A percentile compares a stretch with the other conserved stretches of the same genome.
Evolutionary conservation across 2,113 vertebrate genomes (phyloP).

Genomic region (Lamprotornis superbus): DNA sequence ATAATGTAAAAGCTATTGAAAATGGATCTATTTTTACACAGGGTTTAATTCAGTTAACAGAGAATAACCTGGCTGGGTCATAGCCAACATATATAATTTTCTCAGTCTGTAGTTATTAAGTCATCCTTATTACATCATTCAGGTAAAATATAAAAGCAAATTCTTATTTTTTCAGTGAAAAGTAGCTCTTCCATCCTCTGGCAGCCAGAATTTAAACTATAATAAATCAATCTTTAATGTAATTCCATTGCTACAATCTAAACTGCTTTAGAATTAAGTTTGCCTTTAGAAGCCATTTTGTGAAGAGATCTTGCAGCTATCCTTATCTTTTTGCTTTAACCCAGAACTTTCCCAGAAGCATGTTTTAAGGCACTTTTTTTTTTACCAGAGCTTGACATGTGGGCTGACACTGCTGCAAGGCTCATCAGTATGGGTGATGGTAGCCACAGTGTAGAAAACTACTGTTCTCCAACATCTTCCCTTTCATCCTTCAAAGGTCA

Average conservation of each 20-base stretch:
- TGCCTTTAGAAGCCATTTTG: not conserved
- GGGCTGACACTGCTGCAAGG: not conserved
- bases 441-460: not conserved
- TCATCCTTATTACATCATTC: not conserved
- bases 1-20: not conserved
- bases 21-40: not conserved
- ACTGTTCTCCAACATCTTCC: not conserved
- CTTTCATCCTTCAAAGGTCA: not conserved
- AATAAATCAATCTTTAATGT: not conserved
- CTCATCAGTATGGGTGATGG: not conserved
- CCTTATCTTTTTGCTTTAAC: not conserved
- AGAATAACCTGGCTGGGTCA: not conserved
- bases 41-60: not conserved
- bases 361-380: not conserved
- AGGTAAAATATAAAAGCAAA: not conserved
- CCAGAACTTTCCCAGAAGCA: not conserved
- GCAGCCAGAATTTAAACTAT: not conserved
- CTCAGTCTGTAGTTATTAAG: not conserved
- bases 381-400: not conserved
- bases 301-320: not conserved
- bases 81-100: not conserved
- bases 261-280: not conserved
- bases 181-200: not conserved
- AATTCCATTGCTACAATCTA: not conserved
- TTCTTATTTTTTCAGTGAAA: not conserved